Base-by-base conservation (phyloP, 2,888 invertebrate species). In the Stenoptilia bipunctidactyla region DNA sequence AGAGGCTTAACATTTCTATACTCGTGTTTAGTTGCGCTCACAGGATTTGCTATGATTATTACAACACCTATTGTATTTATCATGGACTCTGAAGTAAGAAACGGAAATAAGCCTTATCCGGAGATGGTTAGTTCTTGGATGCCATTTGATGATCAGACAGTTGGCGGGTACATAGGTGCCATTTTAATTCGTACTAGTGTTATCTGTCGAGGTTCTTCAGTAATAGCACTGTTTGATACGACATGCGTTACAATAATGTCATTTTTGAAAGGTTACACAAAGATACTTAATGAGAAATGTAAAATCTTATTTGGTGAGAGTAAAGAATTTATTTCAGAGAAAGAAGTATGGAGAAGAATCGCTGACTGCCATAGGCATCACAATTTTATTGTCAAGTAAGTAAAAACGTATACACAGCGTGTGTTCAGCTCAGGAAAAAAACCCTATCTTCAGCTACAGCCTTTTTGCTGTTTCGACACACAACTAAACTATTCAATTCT, bases 121-220 rank as follows among this genome's bases (percentile, higher is more conserved):
- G 73, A 79, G 52, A 71, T 79, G 39, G 56, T 79, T 53, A 79
- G 76, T 37, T 74, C 77, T 1, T 80, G 79, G 79, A 46, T 63
- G 1, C 79, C 77, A 1, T 71, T 75, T 40, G 65, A 80, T 40
- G 69, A 58, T 43, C 53, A 66, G 0, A 52, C 48, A 42, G 69
- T 73, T 0, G 40, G 47, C 1, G 79, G 77, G 0, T 80, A 72
- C 50, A 66, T 62, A 55, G 14, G 57, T 1, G 47, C 61, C 27
- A 45, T 55, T 41, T 6, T 66, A 2, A 56, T 63, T 34, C 77
- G 82, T 33, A 41, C 56, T 0, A 41, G 63, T 14, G 64, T 72
- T 34, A 68, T 66, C 41, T 54, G 66, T 10, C 75, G 76, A 36
- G 82, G 80, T 0, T 77, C 75, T 1, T 65, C 70, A 6, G 65